Conservation (phyloP, 2,888 invertebrate species). For the Leptinotarsa rubiginosa region DNA sequence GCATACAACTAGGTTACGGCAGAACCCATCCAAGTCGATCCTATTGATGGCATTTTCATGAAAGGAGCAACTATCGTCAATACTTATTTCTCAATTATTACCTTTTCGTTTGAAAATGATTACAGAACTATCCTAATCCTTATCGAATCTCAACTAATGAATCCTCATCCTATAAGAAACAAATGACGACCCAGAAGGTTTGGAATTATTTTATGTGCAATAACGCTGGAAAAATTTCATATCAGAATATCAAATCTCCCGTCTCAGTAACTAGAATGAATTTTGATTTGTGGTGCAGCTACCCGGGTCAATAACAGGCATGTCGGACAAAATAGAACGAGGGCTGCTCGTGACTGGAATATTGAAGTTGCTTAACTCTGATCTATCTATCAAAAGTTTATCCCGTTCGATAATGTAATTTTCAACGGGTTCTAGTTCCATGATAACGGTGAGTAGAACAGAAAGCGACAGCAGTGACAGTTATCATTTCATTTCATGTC, state of each 20-base stretch:
- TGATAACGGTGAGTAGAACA: background rate
- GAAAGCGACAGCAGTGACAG: background rate
- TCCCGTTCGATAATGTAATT: slow-evolving; percentile 19
- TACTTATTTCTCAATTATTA: too few species aligned
- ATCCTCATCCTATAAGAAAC: too few species aligned
- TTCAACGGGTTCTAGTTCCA: slow-evolving; percentile 1
- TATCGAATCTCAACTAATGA: too few species aligned
- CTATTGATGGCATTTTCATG: too few species aligned
- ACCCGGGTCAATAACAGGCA: slow-evolving; percentile 17
- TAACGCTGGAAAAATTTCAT: too few species aligned
- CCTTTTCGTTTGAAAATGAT: too few species aligned
- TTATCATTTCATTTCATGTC: background rate
- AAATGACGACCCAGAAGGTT: too few species aligned
- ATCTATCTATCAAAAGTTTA: slow-evolving; percentile 19
- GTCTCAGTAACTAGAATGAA: slow-evolving; percentile 1
- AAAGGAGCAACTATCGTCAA: too few species aligned
- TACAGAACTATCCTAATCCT: too few species aligned
- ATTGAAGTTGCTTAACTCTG: slow-evolving; percentile 8
- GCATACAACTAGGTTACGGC: too few species aligned
- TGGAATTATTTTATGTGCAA: too few species aligned
- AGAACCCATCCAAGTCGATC: too few species aligned
- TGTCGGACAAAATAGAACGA: slow-evolving; percentile 17
- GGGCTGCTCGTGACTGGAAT: slow-evolving; percentile 14
- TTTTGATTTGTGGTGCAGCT: slow-evolving; percentile 15
- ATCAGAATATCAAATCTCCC: slow-evolving; percentile 2